Base-by-base conservation (phyloP, 2,888 invertebrate genomes). In the Rhimphoctona megacephalus region DNA sequence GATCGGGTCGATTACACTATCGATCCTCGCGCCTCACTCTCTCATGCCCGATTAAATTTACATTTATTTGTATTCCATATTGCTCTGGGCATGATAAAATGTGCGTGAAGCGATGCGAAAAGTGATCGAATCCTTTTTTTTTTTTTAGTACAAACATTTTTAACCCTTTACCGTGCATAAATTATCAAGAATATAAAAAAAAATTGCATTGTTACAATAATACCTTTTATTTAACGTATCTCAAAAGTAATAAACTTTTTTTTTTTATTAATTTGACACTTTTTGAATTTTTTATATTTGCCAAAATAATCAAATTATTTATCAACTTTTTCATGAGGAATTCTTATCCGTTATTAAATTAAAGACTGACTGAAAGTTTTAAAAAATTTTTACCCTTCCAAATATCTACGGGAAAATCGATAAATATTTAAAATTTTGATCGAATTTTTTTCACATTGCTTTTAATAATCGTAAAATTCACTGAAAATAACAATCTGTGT, bases 21-120 rank as follows among this genome's bases (percentile, higher is more conserved):
- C 87, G 88, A 89, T 88, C 81, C 88, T 76, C 86, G 72, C 83
- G 22, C 39, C 81, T 76, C 66, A 49, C 81, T 73, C 66, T 39
- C 39, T 46, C 57, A 64, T 36, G 70, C 39, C 70, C 77, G 49
- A 69, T 64, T 22, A 46, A 61, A 30, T 76, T 70, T 83, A 74
- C 52, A 80, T 80, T 80, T 80, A 80, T 80, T 80, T 80, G 61
- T 61, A 61, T 72, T 43, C 76, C 46, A 76, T 64, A 76, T 76
- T 76, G 76, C 76, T 43, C 39, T 17, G 14, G 49, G 57, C 57
- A 17, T 11, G 19, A 57, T 39, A 39, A 61, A 61, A 61, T 14
- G 61, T 30, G 25, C 9, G 57, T 1, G 9, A 25, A 57, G 17
- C 17, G 30, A 61, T 25, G 25, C 57, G 61, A 17, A 61, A 61